These are phyloP conservation scores for Limosa lapponica DNA, from an alignment of 2,797 vertebrate species.

Conservation along the genomic window DNA sequence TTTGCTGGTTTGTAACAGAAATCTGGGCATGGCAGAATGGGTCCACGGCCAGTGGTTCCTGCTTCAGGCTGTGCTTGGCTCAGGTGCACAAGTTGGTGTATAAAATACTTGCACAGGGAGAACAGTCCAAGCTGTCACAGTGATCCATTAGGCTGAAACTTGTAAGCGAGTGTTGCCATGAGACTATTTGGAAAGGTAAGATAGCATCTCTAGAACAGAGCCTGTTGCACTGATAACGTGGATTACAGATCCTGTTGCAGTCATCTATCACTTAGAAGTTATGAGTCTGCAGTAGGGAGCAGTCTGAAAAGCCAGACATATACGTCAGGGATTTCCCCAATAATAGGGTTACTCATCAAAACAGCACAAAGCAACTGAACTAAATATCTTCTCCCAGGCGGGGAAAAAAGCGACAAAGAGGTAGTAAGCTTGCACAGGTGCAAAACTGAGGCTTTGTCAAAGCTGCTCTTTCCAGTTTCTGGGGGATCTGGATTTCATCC, in stretches of 20 bases:
- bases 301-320: conserved; percentile 3
- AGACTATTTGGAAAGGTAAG: background rate
- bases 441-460: background rate
- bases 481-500: background rate
- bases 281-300: background rate
- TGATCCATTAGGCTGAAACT: background rate
- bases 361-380: background rate
- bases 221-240: background rate
- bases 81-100: background rate
- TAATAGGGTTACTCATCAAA: background rate
- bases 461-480: background rate
- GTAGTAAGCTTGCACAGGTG: background rate
- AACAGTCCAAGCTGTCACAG: background rate
- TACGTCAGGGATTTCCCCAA: background rate
- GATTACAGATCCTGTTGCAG: background rate
- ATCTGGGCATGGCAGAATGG: background rate
- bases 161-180: background rate
- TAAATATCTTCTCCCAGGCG: background rate
- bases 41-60: background rate
- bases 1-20: background rate
- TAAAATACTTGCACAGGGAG: background rate
- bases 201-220: background rate
- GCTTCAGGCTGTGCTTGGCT: background rate
- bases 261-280: background rate
- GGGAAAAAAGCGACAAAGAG: background rate